Conservation (phyloP, 2,888 invertebrate genomes). For the Trimorus sp. region DNA sequence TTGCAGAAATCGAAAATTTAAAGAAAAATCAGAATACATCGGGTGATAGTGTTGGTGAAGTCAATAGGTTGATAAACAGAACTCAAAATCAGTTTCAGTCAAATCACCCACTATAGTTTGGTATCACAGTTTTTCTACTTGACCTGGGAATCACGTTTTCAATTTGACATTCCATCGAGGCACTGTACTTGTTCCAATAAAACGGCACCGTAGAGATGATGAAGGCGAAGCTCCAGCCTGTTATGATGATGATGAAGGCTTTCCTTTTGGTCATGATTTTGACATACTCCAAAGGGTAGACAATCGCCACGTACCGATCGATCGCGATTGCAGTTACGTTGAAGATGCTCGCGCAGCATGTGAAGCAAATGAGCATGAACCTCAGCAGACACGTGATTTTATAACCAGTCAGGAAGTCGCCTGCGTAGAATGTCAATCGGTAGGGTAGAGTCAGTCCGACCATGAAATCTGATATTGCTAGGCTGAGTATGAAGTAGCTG, state of each 20-base stretch:
- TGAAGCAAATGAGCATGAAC: constrained; percentile 88
- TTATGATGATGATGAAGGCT: constrained; percentile 85
- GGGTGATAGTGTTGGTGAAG: too few relatives aligned
- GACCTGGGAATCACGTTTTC: constrained; percentile 84
- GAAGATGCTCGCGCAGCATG: constrained; percentile 90
- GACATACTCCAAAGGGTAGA: constrained; percentile 90
- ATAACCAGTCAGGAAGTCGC: constrained; percentile 84
- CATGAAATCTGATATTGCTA: constrained; percentile 90
- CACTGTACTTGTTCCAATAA: constrained; percentile 90
- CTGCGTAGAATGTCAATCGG: constrained; percentile 89
- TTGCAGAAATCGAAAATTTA: too few relatives aligned
- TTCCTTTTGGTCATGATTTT: constrained; percentile 87
- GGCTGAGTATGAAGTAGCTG: constrained; percentile 90
- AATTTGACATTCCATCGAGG: constrained; percentile 85
- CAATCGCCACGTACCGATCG: constrained; percentile 90
- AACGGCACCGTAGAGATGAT: constrained; percentile 87
- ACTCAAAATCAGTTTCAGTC: too few relatives aligned
- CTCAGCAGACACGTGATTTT: constrained; percentile 85
- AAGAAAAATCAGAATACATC: too few relatives aligned
- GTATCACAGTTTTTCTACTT: constrained; percentile 37
- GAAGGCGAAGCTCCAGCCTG: constrained; percentile 87
- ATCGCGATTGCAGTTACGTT: constrained; percentile 90
- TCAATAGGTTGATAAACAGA: too few relatives aligned
- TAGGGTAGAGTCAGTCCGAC: constrained; percentile 90
- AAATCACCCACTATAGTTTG: too few relatives aligned